Base-by-base conservation (phyloP, 2,797 vertebrate genomes). In the Diplodus puntazzo region DNA sequence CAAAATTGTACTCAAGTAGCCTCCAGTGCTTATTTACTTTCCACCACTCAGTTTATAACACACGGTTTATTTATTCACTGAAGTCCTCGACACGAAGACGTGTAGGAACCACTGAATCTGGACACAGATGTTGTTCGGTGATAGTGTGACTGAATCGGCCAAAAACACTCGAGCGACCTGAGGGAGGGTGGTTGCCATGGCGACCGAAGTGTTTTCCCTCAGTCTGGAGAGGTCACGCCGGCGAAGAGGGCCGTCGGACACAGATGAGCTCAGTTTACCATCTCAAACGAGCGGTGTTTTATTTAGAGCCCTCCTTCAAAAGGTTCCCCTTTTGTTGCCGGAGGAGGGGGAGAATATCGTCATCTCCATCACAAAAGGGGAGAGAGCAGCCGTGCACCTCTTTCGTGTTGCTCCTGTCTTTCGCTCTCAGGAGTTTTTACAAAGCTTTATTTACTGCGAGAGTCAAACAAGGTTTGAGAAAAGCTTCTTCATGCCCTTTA, bases 331-430 rank as follows among this genome's bases (percentile, higher is more conserved):
- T 81, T 82, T 81, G 83, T 87, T 54, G 77, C 70, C 0, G 12
- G 60, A 67, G 30, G 30, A 3, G 6, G 34, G 34, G 34, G 34
- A 39, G 64, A 82, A 69, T 42, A 25, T 46, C 65, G 43, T 78
- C 71, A 87, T 90, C 77, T 86, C 64, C 85, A 87, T 89, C 74
- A 88, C 83, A 87, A 90, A 83, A 59, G 64, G 64, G 4, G 30
- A 30, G 23, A 69, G 43, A 6, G 18, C 69, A 72, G 14, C 60
- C 61, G 14, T 11, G 30, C 21, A 14, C 57, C 65, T 67, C 27
- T 14, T 60, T 68, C 54, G 55, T 77, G 60, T 50, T 57, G 17
- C 13, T 23, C 21, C 53, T 50, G 46, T 62, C 4, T 62, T 72
- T 43, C 55, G 48, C 50, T 58, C 59, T 59, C 27, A 50, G 2